Base-by-base conservation (phyloP, 2,888 invertebrate genomes). In the Blastobasis adustella region DNA sequence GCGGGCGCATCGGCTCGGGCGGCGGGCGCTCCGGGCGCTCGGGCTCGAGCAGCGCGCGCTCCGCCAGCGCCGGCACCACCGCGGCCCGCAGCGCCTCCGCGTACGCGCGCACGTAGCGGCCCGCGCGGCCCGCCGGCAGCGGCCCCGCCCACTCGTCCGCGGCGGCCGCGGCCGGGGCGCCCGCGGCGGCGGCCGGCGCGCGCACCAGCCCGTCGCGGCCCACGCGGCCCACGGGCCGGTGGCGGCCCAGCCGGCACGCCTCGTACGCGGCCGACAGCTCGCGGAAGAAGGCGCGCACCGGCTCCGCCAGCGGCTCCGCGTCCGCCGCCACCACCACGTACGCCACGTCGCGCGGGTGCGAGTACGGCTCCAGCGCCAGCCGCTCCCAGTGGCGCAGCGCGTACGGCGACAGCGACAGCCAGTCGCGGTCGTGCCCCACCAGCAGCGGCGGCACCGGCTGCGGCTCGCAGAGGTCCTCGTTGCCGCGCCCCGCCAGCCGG, bases 331-430 rank as follows among this genome's bases (percentile, higher is more conserved):
- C 92, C 6, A 98, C 97, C 43, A 98, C 91, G 76, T 99, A 99
- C 37, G 96, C 97, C 1, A 99, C 93, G 77, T 99, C 98, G 40
- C 98, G 90, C 5, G 96, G 92, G 72, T 96, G 96, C n/a, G 98
- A 95, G 78, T 97, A 98, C 0, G 99, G 99, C 77, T 99, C 98
- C 8, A 99, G 87, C n/a, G 96, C 88, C n/a, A 99, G 90, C 68
- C 97, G 95, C 78, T 99, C 99, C 99, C 99, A 99, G 76, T 96
- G 97, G 55, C 95, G 93, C 45, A 98, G 90, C 48, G 98, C 96
- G 76, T 97, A 95, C 0, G 98, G 98, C n/a, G 98, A 96, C 44
- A 98, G 88, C 5, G 97, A 94, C 46, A 98, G 87, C 96, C 98
- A 97, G 73, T 99, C 98, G 67, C 96, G 94, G 72, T 98, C 98